These are phyloP conservation scores for Sphinx pinastri DNA, from an alignment of 2,888 invertebrate genomes.

Conservation along the genomic window DNA sequence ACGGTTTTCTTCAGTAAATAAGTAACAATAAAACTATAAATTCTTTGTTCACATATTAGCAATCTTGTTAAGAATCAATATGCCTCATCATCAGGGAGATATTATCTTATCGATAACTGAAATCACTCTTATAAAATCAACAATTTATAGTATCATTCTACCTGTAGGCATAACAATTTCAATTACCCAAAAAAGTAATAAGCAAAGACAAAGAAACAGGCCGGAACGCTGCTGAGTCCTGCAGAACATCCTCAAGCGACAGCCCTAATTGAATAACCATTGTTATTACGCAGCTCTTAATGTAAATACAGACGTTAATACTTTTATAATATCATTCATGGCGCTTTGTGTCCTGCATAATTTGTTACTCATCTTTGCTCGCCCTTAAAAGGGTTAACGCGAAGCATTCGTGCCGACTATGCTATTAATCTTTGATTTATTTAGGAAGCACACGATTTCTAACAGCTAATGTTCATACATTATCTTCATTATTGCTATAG, in stretches of 20 bases:
- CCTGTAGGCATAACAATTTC: background rate
- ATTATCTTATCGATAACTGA: background rate
- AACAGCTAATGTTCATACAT: background rate
- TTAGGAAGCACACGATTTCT: slow-evolving; percentile 4
- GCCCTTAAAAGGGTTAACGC: background rate
- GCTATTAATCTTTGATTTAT: slow-evolving; percentile 13
- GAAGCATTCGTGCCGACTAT: background rate
- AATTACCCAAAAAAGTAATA: no score
- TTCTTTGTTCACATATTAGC: background rate
- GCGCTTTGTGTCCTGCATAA: background rate
- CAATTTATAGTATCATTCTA: no score
- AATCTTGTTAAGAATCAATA: no score
- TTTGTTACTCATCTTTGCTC: background rate
- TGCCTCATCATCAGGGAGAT: background rate
- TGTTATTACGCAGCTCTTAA: background rate
- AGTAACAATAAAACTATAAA: background rate
- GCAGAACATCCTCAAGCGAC: background rate
- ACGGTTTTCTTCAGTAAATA: no score
- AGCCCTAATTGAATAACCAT: slow-evolving; percentile 14
- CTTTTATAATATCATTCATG: background rate
- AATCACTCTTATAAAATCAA: background rate
- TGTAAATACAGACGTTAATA: background rate
- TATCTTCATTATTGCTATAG: background rate
- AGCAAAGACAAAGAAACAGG: background rate
- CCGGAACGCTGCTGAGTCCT: background rate